These are phyloP conservation scores for Chrysotoxum bicinctum DNA, from an alignment of 2,888 invertebrate genomes.

Conservation along the genomic window DNA sequence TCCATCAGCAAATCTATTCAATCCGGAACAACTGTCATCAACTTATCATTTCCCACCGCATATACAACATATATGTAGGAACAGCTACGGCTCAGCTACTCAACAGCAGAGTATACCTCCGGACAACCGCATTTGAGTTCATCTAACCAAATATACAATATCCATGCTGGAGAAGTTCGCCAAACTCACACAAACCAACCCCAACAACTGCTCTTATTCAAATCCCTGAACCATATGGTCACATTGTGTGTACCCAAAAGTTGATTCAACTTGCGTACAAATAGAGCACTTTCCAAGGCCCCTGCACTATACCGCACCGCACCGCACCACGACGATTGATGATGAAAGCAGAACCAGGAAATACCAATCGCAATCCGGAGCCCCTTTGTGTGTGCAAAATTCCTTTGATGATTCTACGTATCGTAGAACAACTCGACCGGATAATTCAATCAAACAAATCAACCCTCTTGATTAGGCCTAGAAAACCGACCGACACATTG, in stretches of 20 bases:
- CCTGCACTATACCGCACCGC: background rate
- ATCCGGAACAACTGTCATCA: conserved; percentile 73
- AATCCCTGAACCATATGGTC: conserved; percentile 72
- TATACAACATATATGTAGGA: background rate
- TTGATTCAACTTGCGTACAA: conserved; percentile 71
- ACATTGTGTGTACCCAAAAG: conserved; percentile 71
- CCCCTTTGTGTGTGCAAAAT: conserved; percentile 58
- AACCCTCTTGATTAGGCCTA: conserved; percentile 71
- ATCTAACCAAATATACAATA: conserved; percentile 28
- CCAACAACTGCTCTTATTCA: conserved; percentile 58
- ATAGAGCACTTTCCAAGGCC: conserved; percentile 45
- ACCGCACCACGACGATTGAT: conserved; percentile 28
- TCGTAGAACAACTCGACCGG: conserved; percentile 67
- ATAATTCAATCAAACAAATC: conserved; percentile 73
- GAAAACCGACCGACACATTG: conserved; percentile 50
- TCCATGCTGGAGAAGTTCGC: conserved; percentile 41
- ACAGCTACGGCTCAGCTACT: conserved; percentile 2
- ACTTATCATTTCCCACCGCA: conserved; percentile 73
- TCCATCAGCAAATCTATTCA: conserved; percentile 70
- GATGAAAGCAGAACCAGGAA: conserved; percentile 29
- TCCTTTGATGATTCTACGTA: conserved; percentile 66
- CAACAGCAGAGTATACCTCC: conserved; percentile 16
- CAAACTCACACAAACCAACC: conserved; percentile 25
- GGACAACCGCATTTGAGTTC: conserved; percentile 35
- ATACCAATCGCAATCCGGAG: background rate